These are phyloP conservation scores for Apostichopus californicus DNA, from an alignment of 35 echinoderm and acorn worm genomes.

Conservation along the genomic window DNA sequence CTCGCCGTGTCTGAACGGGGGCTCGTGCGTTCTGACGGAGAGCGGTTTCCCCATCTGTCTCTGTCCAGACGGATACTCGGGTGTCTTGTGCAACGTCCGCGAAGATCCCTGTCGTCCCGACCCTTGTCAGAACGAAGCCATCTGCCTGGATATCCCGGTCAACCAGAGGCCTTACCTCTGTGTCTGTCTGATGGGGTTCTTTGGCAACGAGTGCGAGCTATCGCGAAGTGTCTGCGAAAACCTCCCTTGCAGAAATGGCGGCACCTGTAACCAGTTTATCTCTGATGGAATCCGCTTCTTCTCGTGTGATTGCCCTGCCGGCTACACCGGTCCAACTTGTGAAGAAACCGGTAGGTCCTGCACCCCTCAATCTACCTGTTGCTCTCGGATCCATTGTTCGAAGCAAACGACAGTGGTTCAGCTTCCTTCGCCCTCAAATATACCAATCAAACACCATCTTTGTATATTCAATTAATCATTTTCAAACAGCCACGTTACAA, in stretches of 20 bases:
- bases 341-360: constrained; percentile 37
- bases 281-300: not conserved
- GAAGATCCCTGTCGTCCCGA: not conserved
- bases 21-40: not conserved
- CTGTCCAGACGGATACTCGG: not conserved
- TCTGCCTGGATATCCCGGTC: not conserved
- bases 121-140: constrained; percentile 17
- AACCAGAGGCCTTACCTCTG: not conserved
- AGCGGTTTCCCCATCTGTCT: not conserved
- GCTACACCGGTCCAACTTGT: constrained; percentile 33
- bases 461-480: too few species aligned
- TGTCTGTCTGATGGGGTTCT: constrained; percentile 23
- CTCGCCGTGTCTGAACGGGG: constrained; percentile 25
- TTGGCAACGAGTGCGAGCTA: not conserved
- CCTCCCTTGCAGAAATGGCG: constrained; percentile 36
- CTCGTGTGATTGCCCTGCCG: constrained; percentile 17
- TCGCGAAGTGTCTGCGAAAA: constrained; percentile 33
- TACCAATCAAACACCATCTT: too few species aligned
- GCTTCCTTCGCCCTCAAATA: too few species aligned
- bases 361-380: not conserved
- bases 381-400: not conserved
- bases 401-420: not conserved
- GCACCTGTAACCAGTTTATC: constrained; percentile 3
- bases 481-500: too few species aligned
- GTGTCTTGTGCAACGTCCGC: not conserved